A percentile compares a stretch with the other conserved stretches of the same genome.
phyloP scores from a whole-genome alignment of 2,113 vertebrate genomes.

The Oxyruncus cristatus region DNA sequence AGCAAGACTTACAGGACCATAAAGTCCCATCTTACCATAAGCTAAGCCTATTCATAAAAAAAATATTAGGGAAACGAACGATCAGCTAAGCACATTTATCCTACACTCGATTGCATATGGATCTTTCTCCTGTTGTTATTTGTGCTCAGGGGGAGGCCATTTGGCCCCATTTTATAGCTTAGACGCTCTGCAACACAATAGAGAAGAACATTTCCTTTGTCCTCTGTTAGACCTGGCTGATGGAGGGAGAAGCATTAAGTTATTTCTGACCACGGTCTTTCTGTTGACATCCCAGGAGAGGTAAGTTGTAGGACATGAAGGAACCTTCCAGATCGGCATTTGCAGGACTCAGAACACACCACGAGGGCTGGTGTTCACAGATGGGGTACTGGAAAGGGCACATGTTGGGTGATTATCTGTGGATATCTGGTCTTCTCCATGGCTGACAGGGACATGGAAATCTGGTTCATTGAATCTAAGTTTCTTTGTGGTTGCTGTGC shows the following conservation, averaged over 20 bases:
- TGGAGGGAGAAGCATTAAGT: constrained; percentile 9
- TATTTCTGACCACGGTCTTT: not conserved
- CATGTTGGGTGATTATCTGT: not conserved
- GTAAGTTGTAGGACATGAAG: not conserved
- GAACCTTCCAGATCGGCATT: not conserved
- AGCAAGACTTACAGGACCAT: constrained; percentile 60
- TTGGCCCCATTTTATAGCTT: constrained; percentile 44
- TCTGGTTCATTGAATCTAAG: not conserved
- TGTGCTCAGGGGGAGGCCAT: constrained; percentile 48
- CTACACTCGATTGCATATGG: not conserved
- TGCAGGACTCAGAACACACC: not conserved
- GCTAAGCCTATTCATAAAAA: constrained; percentile 66
- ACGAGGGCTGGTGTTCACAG: not conserved
- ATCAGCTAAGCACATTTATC: constrained; percentile 40
- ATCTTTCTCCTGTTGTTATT: constrained; percentile 45
- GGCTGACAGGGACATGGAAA: not conserved
- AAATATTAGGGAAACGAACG: constrained; percentile 66
- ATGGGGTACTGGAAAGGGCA: not conserved
- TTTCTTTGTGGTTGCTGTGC: not conserved
- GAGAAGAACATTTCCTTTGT: constrained; percentile 57
- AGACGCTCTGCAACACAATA: constrained; percentile 3
- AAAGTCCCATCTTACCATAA: constrained; percentile 55
- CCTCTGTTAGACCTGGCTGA: constrained; percentile 43
- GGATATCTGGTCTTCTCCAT: not conserved
- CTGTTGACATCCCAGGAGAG: not conserved